Evolutionary conservation across 1,140 invertebrate species (phyloP).

Genomic region (Drosophila pseudoobscura): DNA sequence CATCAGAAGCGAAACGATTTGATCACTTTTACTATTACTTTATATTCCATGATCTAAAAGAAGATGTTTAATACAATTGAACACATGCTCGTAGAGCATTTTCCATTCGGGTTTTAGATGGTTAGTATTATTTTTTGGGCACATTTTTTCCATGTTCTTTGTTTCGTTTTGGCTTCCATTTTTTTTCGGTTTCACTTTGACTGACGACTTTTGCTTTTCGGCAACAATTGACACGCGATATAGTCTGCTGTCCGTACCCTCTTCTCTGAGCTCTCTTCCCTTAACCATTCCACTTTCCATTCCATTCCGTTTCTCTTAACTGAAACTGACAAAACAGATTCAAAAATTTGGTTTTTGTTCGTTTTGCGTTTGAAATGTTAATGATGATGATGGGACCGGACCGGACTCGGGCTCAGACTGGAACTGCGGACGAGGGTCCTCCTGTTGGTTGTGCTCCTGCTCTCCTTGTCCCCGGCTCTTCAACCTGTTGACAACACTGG

Average conservation of each 20-base stretch:
- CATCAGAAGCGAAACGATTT: too few relatives aligned
- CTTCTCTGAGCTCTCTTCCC: neutral
- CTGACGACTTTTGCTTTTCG: slow-evolving; percentile 65
- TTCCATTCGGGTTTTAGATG: neutral
- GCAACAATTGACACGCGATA: slow-evolving; percentile 79
- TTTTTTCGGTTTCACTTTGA: slow-evolving; percentile 54
- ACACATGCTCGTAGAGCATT: slow-evolving; percentile 1
- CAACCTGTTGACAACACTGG: slow-evolving; percentile 64
- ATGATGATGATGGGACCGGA: slow-evolving; percentile 39
- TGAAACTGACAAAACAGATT: slow-evolving; percentile 21
- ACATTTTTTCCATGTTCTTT: slow-evolving; percentile 10
- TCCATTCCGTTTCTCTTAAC: too few relatives aligned
- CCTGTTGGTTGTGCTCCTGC: too few relatives aligned
- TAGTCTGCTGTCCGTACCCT: slow-evolving; percentile 6
- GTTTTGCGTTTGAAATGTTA: slow-evolving; percentile 57
- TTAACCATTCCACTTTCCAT: neutral
- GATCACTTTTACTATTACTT: too few relatives aligned
- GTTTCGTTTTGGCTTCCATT: slow-evolving; percentile 15
- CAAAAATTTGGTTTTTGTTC: slow-evolving; percentile 6
- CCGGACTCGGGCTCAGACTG: neutral
- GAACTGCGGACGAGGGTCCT: slow-evolving; percentile 13
- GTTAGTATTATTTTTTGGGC: slow-evolving; percentile 10
- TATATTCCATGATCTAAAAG: too few relatives aligned
- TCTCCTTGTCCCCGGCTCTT: slow-evolving; percentile 8
- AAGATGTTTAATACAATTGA: too few relatives aligned